phyloP scores from a whole-genome alignment of 2,888 invertebrate genomes.

The Odontomyia ornata region DNA sequence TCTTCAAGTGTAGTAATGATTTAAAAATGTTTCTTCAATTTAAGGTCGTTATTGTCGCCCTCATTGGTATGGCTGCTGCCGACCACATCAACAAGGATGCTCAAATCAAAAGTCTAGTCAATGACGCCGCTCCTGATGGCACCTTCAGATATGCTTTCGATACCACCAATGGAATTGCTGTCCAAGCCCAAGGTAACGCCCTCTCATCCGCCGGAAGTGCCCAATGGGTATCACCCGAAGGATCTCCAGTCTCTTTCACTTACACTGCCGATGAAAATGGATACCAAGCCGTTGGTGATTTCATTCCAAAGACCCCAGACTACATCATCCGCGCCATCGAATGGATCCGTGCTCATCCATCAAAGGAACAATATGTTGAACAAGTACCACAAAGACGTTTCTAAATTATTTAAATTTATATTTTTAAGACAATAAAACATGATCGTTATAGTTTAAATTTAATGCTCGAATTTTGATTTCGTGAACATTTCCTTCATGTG shows the following conservation, averaged over 20 bases:
- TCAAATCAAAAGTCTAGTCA: conserved; percentile 32
- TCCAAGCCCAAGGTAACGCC: conserved; percentile 35
- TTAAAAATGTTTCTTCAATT: too few species aligned
- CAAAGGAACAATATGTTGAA: conserved; percentile 39
- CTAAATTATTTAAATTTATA: conserved; percentile 11
- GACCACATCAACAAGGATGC: conserved; percentile 45
- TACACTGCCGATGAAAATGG: conserved; percentile 42
- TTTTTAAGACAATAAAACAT: not conserved
- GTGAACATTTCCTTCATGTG: too few species aligned
- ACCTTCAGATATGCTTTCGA: conserved; percentile 37
- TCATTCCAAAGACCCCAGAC: conserved; percentile 41
- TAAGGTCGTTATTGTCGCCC: conserved; percentile 25
- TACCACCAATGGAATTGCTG: conserved; percentile 41
- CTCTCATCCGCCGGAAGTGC: conserved; percentile 28
- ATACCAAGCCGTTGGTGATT: conserved; percentile 39
- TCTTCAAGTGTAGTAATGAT: too few species aligned
- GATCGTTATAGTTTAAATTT: not conserved
- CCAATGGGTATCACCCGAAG: conserved; percentile 65
- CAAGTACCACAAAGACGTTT: conserved; percentile 40
- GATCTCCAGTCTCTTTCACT: conserved; percentile 52
- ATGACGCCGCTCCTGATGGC: conserved; percentile 34
- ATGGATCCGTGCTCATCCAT: conserved; percentile 44
- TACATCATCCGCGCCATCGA: conserved; percentile 38
- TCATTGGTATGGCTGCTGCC: conserved; percentile 40
- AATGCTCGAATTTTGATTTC: too few species aligned